Conservation (phyloP, 2,797 vertebrate species). For the Liasis olivaceus region DNA sequence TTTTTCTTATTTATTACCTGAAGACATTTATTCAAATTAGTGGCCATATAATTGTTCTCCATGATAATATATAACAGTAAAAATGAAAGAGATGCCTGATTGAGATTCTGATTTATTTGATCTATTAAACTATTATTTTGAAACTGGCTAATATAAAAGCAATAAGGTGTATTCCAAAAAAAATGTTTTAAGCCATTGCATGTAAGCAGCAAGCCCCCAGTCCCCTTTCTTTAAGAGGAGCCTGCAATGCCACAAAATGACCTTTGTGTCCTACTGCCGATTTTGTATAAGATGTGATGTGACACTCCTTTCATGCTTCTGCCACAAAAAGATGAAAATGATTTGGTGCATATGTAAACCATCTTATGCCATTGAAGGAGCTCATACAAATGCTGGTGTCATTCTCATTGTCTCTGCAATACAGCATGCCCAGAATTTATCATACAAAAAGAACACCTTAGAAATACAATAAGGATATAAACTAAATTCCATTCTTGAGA, state of each 20-base stretch:
- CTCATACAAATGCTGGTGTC: not conserved
- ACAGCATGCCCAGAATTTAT: not conserved
- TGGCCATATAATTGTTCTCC: not conserved
- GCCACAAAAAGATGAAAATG: not conserved
- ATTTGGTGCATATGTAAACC: not conserved
- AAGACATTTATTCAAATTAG: not conserved
- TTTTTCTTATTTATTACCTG: not conserved
- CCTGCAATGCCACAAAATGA: not conserved
- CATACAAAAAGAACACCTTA: not conserved
- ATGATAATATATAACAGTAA: not conserved
- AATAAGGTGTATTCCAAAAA: not conserved
- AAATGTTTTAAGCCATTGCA: not conserved
- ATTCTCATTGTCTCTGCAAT: not conserved
- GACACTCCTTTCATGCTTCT: not conserved
- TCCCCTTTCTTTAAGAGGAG: not conserved
- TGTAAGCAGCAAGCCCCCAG: not conserved
- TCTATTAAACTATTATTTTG: not conserved
- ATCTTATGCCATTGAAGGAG: not conserved
- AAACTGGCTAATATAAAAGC: not conserved
- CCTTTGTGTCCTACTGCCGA: not conserved
- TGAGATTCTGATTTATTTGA: not conserved
- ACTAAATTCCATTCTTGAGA: not conserved
- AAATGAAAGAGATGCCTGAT: not conserved
- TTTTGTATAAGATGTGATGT: not conserved
- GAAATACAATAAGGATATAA: not conserved